phyloP scores from a whole-genome alignment of 2,113 vertebrate species.

The Gambusia affinis region DNA sequence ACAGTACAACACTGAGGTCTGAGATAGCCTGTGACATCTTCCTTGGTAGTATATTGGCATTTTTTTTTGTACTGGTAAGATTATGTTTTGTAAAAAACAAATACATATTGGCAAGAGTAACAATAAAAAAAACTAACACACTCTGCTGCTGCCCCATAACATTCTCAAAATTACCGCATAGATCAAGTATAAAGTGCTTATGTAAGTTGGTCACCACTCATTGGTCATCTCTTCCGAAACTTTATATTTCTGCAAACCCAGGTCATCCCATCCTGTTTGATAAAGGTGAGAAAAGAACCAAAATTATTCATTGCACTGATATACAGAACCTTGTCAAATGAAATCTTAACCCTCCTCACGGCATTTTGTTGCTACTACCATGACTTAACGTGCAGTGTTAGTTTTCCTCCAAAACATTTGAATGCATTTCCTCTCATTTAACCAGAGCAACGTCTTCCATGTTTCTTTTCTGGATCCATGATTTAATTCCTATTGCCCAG shows the following conservation, averaged over 20 bases:
- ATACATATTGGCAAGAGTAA: background rate
- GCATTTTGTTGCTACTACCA: background rate
- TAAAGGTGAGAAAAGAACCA: background rate
- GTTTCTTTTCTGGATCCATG: background rate
- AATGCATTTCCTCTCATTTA: background rate
- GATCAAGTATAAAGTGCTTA: constrained; percentile 28
- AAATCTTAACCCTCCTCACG: background rate
- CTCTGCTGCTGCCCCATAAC: background rate
- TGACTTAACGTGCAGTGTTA: background rate
- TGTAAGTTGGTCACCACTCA: constrained; percentile 10
- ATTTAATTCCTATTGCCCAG: background rate
- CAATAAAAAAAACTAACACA: background rate
- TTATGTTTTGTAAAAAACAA: constrained; percentile 2
- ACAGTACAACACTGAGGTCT: background rate
- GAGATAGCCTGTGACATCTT: background rate
- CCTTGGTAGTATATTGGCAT: background rate
- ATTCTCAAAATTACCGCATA: background rate
- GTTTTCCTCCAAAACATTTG: background rate
- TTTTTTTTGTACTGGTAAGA: background rate
- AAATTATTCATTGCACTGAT: background rate
- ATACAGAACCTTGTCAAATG: background rate
- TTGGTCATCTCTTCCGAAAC: constrained; percentile 63
- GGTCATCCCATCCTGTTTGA: constrained; percentile 78
- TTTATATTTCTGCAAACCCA: constrained; percentile 79
- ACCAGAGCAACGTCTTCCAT: background rate